These are phyloP conservation scores for Caenorhabditis remanei DNA, from an alignment of 1,140 invertebrate species.

Conservation along the genomic window DNA sequence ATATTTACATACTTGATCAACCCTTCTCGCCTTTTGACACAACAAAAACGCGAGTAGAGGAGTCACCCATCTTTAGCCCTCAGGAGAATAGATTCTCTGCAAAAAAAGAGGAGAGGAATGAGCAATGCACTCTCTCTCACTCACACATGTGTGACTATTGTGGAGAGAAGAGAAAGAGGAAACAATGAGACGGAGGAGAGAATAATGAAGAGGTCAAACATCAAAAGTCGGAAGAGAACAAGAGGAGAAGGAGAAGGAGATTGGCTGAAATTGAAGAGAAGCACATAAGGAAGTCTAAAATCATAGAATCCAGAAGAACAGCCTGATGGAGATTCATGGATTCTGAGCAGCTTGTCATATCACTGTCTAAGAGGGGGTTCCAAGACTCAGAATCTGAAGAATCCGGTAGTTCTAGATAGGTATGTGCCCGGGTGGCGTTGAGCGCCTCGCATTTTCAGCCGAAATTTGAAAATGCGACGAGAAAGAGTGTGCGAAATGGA, in stretches of 20 bases:
- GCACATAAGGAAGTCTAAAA: background rate
- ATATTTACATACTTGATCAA: slow-evolving; percentile 41
- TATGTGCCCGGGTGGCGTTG: too few relatives aligned
- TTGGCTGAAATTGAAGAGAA: background rate
- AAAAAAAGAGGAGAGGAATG: background rate
- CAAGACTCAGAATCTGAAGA: too few relatives aligned
- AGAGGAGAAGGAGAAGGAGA: background rate
- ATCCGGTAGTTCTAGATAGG: too few relatives aligned
- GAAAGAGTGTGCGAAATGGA: too few relatives aligned
- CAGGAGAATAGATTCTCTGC: background rate
- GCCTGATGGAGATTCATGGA: too few relatives aligned
- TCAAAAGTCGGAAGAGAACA: background rate
- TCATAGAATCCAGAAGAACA: too few relatives aligned
- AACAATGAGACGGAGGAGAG: background rate
- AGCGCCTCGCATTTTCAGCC: too few relatives aligned
- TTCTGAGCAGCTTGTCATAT: too few relatives aligned
- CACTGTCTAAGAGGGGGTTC: too few relatives aligned
- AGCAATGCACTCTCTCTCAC: background rate
- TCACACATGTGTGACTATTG: too few relatives aligned
- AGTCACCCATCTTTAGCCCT: too few relatives aligned
- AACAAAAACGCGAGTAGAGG: background rate
- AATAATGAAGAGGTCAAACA: background rate
- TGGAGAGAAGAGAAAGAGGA: background rate
- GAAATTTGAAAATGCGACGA: too few relatives aligned
- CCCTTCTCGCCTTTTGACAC: background rate